These are phyloP conservation scores for Drosophila ohnishii DNA, from an alignment of 1,140 invertebrate species.

Conservation along the genomic window DNA sequence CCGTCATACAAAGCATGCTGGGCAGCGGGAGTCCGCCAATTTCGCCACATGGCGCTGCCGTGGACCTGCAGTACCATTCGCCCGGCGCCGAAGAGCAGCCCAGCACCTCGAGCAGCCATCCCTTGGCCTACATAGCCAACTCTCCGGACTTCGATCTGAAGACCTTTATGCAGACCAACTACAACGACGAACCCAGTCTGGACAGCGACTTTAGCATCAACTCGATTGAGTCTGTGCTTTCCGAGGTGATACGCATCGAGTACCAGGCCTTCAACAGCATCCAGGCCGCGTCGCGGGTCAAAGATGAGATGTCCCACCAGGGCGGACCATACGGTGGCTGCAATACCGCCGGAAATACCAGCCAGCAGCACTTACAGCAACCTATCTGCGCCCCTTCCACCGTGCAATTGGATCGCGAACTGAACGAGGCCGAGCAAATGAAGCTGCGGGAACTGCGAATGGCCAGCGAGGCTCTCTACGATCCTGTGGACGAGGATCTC, in stretches of 20 bases:
- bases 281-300: constrained; percentile 74
- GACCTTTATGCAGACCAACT: constrained; percentile 57
- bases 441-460: constrained; percentile 93
- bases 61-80: constrained; percentile 66
- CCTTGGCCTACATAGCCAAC: constrained; percentile 53
- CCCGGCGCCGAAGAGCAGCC: constrained; percentile 59
- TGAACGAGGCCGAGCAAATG: constrained; percentile 91
- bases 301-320: constrained; percentile 65
- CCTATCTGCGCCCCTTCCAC: constrained; percentile 66
- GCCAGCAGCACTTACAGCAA: constrained; percentile 58
- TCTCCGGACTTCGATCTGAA: constrained; percentile 70
- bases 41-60: constrained; percentile 38
- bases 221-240: constrained; percentile 91
- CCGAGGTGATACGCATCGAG: constrained; percentile 92
- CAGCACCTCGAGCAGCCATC: constrained; percentile 64
- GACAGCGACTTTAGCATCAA: constrained; percentile 82
- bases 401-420: constrained; percentile 85
- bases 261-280: constrained; percentile 85
- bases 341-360: constrained; percentile 18
- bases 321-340: constrained; percentile 16
- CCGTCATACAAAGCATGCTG: constrained; percentile 69
- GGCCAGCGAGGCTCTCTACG: constrained; percentile 91
- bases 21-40: constrained; percentile 43
- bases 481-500: constrained; percentile 91
- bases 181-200: constrained; percentile 58